Percentiles rank a stretch among this genome's conserved stretches.
These are phyloP conservation scores for Cordilura impudica DNA, from an alignment of 2,888 invertebrate species.

Conservation along the genomic window DNA sequence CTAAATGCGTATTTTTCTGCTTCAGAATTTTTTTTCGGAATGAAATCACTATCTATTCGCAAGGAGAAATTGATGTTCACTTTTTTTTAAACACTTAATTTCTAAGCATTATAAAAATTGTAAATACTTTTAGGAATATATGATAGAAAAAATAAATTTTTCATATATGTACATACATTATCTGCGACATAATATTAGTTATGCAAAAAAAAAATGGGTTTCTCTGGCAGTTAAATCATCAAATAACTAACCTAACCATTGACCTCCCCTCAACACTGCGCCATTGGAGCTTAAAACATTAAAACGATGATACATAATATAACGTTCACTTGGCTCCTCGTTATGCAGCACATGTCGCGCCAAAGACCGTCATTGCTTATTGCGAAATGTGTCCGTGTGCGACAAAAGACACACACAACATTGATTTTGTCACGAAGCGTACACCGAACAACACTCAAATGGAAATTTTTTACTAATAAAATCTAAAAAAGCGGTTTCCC, in stretches of 20 bases:
- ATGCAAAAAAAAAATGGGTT: no score
- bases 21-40: no score
- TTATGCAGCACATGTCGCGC: constrained; percentile 63
- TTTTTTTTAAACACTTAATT: no score
- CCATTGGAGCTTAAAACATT: constrained; percentile 27
- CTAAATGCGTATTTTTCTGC: no score
- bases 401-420: constrained; percentile 70
- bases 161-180: no score
- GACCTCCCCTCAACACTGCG: not conserved
- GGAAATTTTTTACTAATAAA: constrained; percentile 43
- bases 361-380: constrained; percentile 56
- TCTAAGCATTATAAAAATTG: no score
- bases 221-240: not conserved
- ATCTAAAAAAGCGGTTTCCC: constrained; percentile 45
- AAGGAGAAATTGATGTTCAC: no score
- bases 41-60: no score
- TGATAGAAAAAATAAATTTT: no score
- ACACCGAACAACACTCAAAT: constrained; percentile 64
- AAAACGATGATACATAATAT: constrained; percentile 54
- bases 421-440: constrained; percentile 67
- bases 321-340: constrained; percentile 57
- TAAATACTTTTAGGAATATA: no score
- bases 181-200: no score
- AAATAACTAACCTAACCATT: not conserved
- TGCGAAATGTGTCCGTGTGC: constrained; percentile 60